Percentiles rank a stretch among this genome's conserved stretches.
Evolutionary conservation across 2,888 invertebrate species (phyloP).

Genomic region (Bursaphelenchus okinawaensis): DNA sequence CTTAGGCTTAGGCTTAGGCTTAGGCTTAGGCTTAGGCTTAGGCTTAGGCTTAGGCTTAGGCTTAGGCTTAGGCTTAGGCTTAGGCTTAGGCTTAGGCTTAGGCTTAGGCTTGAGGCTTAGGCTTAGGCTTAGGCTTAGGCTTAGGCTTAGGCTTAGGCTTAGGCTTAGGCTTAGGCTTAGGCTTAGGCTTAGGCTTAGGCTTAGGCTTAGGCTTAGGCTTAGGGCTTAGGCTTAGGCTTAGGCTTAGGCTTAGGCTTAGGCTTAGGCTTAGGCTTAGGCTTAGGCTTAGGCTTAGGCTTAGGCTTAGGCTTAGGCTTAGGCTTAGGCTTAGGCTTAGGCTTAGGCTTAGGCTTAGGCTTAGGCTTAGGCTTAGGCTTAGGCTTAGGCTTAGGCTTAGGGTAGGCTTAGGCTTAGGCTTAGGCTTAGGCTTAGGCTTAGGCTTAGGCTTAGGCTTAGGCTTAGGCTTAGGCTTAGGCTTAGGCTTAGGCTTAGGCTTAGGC

Average conservation of each 20-base stretch:
- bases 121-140: constrained; percentile 19
- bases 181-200: constrained; percentile 1
- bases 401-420: constrained; percentile 1
- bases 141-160: constrained; percentile 18
- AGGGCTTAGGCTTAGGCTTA: neutral
- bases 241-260: neutral
- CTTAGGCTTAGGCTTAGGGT: constrained; percentile 1
- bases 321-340: neutral
- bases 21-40: constrained; percentile 26
- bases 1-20: constrained; percentile 21
- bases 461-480: neutral
- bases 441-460: neutral
- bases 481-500: neutral
- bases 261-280: neutral
- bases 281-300: constrained; percentile 8
- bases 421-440: neutral
- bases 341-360: constrained; percentile 20
- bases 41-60: constrained; percentile 23
- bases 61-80: constrained; percentile 26
- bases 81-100: constrained; percentile 24
- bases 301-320: constrained; percentile 5
- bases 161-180: constrained; percentile 3
- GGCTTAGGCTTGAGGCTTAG: constrained; percentile 6
- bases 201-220: neutral
- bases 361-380: constrained; percentile 17